A percentile compares a stretch with the other conserved stretches of the same genome.
phyloP scores from a whole-genome alignment of 2,113 vertebrate genomes.

The Pterophyllum scalare region DNA sequence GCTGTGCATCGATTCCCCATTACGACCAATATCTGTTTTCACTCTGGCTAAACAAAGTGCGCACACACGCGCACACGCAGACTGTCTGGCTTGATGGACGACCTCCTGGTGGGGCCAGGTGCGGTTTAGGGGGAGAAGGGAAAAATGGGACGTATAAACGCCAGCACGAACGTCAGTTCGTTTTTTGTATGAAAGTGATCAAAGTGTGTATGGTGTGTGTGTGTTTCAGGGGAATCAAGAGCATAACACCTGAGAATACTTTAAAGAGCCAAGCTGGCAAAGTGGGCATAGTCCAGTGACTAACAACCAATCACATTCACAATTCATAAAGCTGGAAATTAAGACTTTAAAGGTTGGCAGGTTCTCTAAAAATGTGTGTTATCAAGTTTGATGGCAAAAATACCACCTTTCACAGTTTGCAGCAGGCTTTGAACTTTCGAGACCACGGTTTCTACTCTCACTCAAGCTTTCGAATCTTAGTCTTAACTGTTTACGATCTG shows the following conservation, averaged over 20 bases:
- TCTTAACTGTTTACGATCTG: background rate
- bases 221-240: slow-evolving; percentile 6
- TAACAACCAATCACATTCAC: slow-evolving; percentile 6
- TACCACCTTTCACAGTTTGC: background rate
- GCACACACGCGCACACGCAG: background rate
- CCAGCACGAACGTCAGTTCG: background rate
- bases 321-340: background rate
- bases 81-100: slow-evolving; percentile 7
- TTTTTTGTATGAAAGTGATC: background rate
- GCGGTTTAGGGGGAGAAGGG: background rate
- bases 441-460: background rate
- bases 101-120: slow-evolving; percentile 3
- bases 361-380: background rate
- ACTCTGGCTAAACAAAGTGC: slow-evolving; percentile 10
- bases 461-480: background rate
- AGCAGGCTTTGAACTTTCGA: background rate
- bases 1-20: slow-evolving; percentile 44
- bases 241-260: background rate
- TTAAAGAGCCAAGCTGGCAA: background rate
- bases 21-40: slow-evolving; percentile 21
- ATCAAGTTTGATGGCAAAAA: no score
- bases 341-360: background rate
- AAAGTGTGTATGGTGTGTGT: background rate
- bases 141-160: background rate
- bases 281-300: background rate